Evolutionary conservation across 2,797 vertebrate genomes (phyloP).

Genomic region (Catharus ustulatus): DNA sequence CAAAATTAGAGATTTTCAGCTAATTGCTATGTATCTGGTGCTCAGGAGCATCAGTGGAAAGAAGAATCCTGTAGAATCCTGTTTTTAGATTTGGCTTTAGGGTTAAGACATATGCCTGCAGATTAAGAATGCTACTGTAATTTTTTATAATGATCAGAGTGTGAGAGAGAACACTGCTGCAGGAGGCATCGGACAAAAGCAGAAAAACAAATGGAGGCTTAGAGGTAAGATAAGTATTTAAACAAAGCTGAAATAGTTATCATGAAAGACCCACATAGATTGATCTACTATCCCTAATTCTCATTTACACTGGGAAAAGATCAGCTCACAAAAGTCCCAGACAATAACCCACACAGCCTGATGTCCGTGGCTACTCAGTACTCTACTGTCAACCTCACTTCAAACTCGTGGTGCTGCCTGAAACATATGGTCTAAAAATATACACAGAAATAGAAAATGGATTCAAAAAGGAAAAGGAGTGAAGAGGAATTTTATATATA

Average conservation of each 20-base stretch:
- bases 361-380: neutral
- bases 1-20: neutral
- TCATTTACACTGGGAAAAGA: neutral
- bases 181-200: neutral
- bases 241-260: neutral
- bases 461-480: neutral
- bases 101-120: neutral
- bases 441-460: neutral
- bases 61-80: neutral
- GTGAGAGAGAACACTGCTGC: neutral
- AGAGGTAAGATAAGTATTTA: neutral
- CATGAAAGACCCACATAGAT: neutral
- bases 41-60: neutral
- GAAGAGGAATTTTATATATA: neutral
- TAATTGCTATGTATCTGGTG: neutral
- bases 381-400: neutral
- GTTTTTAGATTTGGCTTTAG: neutral
- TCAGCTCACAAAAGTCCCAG: neutral
- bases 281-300: neutral
- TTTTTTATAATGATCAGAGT: neutral
- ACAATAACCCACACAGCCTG: neutral
- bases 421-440: neutral
- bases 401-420: rapidly evolving
- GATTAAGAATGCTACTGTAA: neutral
- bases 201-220: neutral